Evolutionary conservation across 2,888 invertebrate genomes (phyloP), one percentile per base, ranked within the genome.

Genomic region (Allygus modestus): DNA sequence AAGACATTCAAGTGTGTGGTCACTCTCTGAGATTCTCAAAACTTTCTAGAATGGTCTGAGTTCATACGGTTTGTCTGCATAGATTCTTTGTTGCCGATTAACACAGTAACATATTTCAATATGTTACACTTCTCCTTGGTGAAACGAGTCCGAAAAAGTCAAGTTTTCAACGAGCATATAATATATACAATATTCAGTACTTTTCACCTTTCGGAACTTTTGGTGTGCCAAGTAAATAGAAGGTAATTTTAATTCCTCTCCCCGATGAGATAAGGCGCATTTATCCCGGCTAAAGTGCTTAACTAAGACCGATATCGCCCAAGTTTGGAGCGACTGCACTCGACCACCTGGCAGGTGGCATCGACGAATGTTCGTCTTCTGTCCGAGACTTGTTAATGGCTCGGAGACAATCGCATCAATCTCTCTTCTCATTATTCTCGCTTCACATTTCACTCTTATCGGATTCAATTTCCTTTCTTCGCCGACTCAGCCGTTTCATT

Each of bases 381-480:
- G 54, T 54, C 23, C 54, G 2, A 11, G 11, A 15, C 79, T 79
- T 79, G 79, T 79, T 79, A 79, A 79, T 79, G 58, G 58, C 58
- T 23, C 31, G 12, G 77, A 77, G 51, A 79, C 79, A 58, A 79
- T 79, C 79, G 79, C 58, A 79, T 79, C 51, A 46, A 51, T 79
- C 79, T 54, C 58, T 33, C 51, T 23, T 58, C 79, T 79, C 79
- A 79, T 79, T 79, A 79, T 79, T 79, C 79, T 23, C 54, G 77
- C 77, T 77, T 77, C 77, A 77, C 77, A 77, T 77, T 51, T 58
- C 54, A 79, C 31, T 37, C 54, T 79, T 79, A 79, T 79, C 79
- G 58, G 79, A 79, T 79, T 79, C 79, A 79, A 79, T 79, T 79
- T 79, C 79, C 79, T 79, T 58, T 79, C 79, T 79, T 79, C 51